Evolutionary conservation across 2,888 invertebrate genomes (phyloP).

Genomic region (Eilema griseolum): DNA sequence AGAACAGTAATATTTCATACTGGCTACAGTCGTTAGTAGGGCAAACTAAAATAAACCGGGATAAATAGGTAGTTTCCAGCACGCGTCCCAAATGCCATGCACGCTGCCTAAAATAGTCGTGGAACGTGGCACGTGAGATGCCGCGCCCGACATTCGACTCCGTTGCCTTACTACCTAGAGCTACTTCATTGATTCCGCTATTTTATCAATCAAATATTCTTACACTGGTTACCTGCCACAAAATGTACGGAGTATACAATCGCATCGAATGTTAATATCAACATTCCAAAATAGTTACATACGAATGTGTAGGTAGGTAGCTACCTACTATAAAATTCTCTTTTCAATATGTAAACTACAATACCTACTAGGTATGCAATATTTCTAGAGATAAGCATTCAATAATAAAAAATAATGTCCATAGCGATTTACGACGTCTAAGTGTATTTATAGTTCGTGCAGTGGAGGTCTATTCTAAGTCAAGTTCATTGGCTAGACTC

Average conservation of each 20-base stretch:
- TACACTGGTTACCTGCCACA: not conserved
- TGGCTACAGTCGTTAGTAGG: conserved; percentile 68
- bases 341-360: not conserved
- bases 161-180: conserved; percentile 26
- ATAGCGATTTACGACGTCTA: not conserved
- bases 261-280: not conserved
- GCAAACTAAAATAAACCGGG: conserved; percentile 77
- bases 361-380: not conserved
- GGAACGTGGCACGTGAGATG: conserved; percentile 57
- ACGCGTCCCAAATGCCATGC: conserved; percentile 80
- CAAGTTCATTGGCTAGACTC: conserved; percentile 80
- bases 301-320: not conserved
- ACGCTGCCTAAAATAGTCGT: conserved; percentile 79
- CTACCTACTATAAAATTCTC: not conserved
- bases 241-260: not conserved
- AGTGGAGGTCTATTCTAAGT: conserved; percentile 76
- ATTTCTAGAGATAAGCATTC: not conserved
- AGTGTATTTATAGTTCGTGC: conserved; percentile 67
- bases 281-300: not conserved
- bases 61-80: conserved; percentile 81
- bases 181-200: conserved; percentile 11
- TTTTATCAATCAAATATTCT: not conserved
- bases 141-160: conserved; percentile 71
- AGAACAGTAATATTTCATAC: conserved; percentile 42
- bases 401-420: not conserved